Base-by-base conservation (phyloP, 2,888 invertebrate genomes). In the Xestia c-nigrum region DNA sequence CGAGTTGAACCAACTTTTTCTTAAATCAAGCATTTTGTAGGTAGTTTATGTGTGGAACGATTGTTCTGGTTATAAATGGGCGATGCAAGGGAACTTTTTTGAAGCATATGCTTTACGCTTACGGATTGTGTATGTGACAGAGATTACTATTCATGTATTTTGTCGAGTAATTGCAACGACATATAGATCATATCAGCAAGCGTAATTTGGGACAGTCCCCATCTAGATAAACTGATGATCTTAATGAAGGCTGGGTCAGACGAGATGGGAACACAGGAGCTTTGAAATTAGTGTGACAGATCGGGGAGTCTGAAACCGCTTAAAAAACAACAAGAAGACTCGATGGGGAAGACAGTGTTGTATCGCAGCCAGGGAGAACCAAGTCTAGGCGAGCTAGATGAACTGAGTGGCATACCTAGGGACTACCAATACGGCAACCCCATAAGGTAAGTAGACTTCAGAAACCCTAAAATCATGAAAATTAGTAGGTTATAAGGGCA, bases 1-100 rank as follows among this genome's bases (percentile, higher is more conserved):
- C 43, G 61, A 74, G 59, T 75, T 74, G 31, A 21, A 71, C 59
- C 55, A 81, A 88, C 78, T 84, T 87, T 88, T 87, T 84, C 80
- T 74, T 79, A 88, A 87, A 87, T 87, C 80, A 82, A 86, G 38
- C 67, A 24, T 73, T 57, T 81, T 70, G 75, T 66, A 65, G 70
- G 75, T 68, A 74, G 73, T 77, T 75, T 69, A 24, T 52, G 38
- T 70, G 43, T 72, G 50, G 72, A 76, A 57, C 65, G 5, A 77
- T 86, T 78, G 76, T 85, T 86, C 70, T 55, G 52, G 12, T 31
- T 64, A 47, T 63, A 61, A 84, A 79, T 78, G 43, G 83, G 46
- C 38, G 55, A 46, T 52, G 55, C 12, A 76, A 63, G 43, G 24
- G 46, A 55, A n/a, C 0, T 72, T 78, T 77, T 83, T 65, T 66